A percentile compares a stretch with the other conserved stretches of the same genome.
phyloP scores from a whole-genome alignment of 2,797 vertebrate species.

The Scleropages formosus region DNA sequence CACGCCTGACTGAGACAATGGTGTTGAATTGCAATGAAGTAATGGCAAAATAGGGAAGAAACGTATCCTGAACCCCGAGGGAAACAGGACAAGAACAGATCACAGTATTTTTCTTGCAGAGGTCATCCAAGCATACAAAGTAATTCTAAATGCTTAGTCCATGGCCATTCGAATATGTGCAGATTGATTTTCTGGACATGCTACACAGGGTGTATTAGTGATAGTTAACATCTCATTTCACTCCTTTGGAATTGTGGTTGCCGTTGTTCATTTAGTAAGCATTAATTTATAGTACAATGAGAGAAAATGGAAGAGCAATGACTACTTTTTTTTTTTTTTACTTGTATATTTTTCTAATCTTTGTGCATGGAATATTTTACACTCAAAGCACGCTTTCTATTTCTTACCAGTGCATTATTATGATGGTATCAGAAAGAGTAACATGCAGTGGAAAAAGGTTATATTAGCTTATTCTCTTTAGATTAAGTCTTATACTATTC shows the following conservation, averaged over 20 bases:
- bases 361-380: not conserved
- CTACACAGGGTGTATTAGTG: not conserved
- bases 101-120: conserved; percentile 10
- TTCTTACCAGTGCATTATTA: conserved; percentile 4
- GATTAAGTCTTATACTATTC: conserved; percentile 7
- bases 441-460: conserved; percentile 3
- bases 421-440: not conserved
- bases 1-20: not conserved
- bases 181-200: not conserved
- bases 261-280: conserved; percentile 5
- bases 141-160: not conserved
- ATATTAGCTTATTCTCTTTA: conserved; percentile 10
- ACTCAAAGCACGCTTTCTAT: conserved; percentile 7
- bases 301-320: not conserved
- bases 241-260: no score
- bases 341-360: not conserved
- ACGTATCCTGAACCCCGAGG: not conserved
- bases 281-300: conserved; percentile 4
- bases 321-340: not conserved
- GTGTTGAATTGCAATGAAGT: not conserved
- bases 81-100: conserved; percentile 5
- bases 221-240: not conserved
- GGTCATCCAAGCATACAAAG: not conserved
- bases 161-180: not conserved
- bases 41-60: not conserved